Evolutionary conservation across 30 jellyfish, hydroid and myxozoan genomes (phyloP).

Genomic region (Cassiopea andromeda): DNA sequence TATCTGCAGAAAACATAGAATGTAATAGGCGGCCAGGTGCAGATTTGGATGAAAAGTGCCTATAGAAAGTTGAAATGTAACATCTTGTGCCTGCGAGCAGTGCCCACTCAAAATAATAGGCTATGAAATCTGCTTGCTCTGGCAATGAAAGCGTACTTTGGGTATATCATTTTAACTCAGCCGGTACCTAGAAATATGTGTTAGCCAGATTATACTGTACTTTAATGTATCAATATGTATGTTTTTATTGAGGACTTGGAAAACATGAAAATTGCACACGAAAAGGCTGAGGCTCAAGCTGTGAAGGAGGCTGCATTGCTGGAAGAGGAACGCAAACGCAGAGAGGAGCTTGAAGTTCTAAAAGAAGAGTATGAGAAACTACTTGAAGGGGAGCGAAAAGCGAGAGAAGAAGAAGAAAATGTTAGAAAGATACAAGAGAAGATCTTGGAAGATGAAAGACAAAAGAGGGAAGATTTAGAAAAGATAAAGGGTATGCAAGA

Average conservation of each 20-base stretch:
- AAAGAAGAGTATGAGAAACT: conserved; percentile 89
- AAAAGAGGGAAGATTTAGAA: conserved; percentile 85
- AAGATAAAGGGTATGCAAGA: conserved; percentile 89
- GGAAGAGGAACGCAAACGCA: conserved; percentile 94
- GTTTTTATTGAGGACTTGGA: conserved; percentile 67
- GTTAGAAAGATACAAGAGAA: conserved; percentile 72
- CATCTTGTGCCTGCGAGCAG: too few species aligned
- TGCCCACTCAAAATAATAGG: too few species aligned
- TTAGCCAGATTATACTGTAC: background rate
- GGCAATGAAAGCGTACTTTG: too few species aligned
- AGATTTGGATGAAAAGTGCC: too few species aligned
- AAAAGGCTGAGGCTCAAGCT: conserved; percentile 95
- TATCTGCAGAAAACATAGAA: too few species aligned
- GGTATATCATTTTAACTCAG: too few species aligned
- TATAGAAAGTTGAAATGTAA: too few species aligned
- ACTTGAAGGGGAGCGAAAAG: conserved; percentile 86
- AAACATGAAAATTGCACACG: conserved; percentile 77
- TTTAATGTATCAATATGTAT: background rate
- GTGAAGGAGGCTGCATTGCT: conserved; percentile 91
- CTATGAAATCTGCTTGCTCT: too few species aligned
- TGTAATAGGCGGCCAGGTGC: too few species aligned
- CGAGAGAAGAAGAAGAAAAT: conserved; percentile 86
- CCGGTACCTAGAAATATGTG: too few species aligned
- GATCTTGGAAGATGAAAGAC: conserved; percentile 87
- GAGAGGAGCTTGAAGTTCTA: conserved; percentile 85